phyloP scores from a whole-genome alignment of 2,888 invertebrate species.

The Metopia argyrocephala region DNA sequence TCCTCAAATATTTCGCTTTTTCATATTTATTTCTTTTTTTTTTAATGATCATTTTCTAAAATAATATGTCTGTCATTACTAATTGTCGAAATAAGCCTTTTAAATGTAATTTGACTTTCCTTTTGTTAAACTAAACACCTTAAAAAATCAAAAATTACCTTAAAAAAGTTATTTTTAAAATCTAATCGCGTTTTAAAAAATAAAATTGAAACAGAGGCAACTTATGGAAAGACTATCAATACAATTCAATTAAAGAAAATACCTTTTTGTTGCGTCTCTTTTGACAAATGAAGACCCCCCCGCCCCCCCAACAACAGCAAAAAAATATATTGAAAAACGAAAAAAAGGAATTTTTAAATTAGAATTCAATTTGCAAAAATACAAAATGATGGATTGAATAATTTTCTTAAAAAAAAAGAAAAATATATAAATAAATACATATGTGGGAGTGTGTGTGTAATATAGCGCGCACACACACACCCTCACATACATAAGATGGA shows the following conservation, averaged over 20 bases:
- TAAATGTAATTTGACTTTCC: no score
- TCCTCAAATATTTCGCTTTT: no score
- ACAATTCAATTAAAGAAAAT: conserved; percentile 58
- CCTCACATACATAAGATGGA: conserved; percentile 28
- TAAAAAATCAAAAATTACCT: background rate
- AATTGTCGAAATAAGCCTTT: no score
- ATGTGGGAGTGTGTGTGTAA: background rate
- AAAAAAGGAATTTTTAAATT: conserved; percentile 59
- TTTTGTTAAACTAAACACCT: background rate
- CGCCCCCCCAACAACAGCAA: background rate
- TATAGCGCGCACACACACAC: background rate
- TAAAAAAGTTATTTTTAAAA: background rate
- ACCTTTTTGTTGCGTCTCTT: background rate
- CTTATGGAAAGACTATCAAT: conserved; percentile 26
- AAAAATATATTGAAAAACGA: background rate
- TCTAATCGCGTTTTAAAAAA: background rate
- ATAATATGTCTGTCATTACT: no score
- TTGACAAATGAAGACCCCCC: conserved; percentile 33
- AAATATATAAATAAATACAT: background rate
- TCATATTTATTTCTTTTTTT: no score
- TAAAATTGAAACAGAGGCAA: background rate
- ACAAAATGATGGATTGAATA: conserved; percentile 75
- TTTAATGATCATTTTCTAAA: no score
- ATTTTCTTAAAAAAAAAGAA: conserved; percentile 70
- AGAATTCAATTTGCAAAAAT: conserved; percentile 67